These are phyloP conservation scores for Paramormyrops kingsleyae DNA, from an alignment of 2,113 vertebrate species.

Conservation along the genomic window DNA sequence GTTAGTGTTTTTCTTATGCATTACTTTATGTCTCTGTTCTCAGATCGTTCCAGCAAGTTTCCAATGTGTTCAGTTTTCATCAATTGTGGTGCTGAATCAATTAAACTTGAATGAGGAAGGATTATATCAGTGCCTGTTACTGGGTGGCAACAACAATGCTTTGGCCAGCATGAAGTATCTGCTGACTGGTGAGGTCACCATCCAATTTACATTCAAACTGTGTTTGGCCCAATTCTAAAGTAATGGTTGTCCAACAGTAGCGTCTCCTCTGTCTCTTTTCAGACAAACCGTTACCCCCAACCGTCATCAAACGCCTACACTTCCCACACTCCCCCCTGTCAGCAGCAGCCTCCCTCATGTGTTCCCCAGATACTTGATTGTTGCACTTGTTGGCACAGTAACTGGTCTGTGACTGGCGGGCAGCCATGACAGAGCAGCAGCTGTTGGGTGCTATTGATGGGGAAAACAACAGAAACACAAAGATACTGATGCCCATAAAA, in stretches of 20 bases:
- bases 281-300: slow-evolving; percentile 40
- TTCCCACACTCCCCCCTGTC: slow-evolving; percentile 37
- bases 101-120: slow-evolving; percentile 47
- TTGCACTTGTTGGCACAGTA: slow-evolving; percentile 36
- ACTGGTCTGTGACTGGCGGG: slow-evolving; percentile 43
- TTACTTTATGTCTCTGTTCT: not conserved
- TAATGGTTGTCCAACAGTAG: not conserved
- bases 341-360: slow-evolving; percentile 18
- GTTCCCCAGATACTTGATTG: slow-evolving; percentile 25
- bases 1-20: not conserved
- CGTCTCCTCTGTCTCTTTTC: slow-evolving; percentile 14
- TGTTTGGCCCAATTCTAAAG: not conserved
- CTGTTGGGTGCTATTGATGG: slow-evolving; percentile 29
- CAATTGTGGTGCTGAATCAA: slow-evolving; percentile 57
- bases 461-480: not conserved
- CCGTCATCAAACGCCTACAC: slow-evolving; percentile 25
- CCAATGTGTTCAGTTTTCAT: slow-evolving; percentile 43
- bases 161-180: slow-evolving; percentile 43
- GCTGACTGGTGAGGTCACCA: slow-evolving; percentile 42
- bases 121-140: slow-evolving; percentile 53
- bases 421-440: slow-evolving; percentile 36
- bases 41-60: slow-evolving; percentile 41
- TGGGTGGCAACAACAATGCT: slow-evolving; percentile 32
- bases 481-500: not conserved
- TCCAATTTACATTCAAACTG: not conserved